Evolutionary conservation across 2,113 vertebrate genomes (phyloP).

Genomic region (Formicarius rufipectus): DNA sequence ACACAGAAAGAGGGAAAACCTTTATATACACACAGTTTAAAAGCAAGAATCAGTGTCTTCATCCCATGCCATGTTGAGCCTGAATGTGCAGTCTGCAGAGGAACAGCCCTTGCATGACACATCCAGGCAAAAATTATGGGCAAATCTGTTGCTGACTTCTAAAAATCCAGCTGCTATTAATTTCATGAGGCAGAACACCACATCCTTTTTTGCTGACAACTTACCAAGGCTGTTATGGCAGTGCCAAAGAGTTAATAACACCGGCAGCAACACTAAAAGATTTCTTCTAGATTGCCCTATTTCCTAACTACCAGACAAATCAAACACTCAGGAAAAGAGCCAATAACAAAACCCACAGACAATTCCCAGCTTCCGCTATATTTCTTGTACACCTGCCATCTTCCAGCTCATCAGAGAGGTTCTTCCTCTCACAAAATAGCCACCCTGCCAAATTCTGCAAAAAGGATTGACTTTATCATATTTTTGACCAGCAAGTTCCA

Average conservation of each 20-base stretch:
- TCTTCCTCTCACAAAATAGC: constrained; percentile 43
- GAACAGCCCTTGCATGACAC: background rate
- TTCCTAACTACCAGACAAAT: constrained; percentile 19
- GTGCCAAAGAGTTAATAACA: background rate
- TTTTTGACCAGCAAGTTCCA: background rate
- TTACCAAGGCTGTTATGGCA: background rate
- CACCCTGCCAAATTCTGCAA: constrained; percentile 36
- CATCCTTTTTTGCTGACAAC: background rate
- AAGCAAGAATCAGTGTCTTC: background rate
- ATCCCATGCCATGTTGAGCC: background rate
- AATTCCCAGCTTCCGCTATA: constrained; percentile 20
- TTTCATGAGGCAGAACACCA: background rate
- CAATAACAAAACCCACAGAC: constrained; percentile 21
- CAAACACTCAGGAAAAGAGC: constrained; percentile 13
- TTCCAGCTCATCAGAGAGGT: constrained; percentile 62
- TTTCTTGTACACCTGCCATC: constrained; percentile 63
- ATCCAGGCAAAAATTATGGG: background rate
- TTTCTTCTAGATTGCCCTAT: background rate
- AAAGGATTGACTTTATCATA: constrained; percentile 11
- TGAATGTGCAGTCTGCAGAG: background rate
- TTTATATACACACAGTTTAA: fast-evolving
- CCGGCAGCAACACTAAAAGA: background rate
- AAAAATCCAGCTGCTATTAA: background rate
- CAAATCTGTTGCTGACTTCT: background rate
- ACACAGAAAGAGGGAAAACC: background rate